Evolutionary conservation across 2,797 vertebrate genomes (phyloP), one percentile per base, ranked within the genome.

Genomic region (Neostethus bicornis): DNA sequence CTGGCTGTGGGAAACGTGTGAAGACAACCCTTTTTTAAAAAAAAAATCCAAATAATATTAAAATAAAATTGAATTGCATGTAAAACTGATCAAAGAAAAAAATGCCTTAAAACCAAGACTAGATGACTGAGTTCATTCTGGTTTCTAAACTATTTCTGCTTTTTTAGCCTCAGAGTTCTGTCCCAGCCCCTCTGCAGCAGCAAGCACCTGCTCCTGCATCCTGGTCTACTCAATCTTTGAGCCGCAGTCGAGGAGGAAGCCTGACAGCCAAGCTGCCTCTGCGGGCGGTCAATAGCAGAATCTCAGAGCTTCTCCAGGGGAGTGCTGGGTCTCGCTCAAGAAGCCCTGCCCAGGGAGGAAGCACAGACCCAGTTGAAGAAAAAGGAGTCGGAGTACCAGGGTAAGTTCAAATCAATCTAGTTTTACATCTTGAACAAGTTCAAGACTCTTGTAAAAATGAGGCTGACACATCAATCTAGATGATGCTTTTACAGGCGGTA

Each of bases 191-290:
- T 10, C 17, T 55, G 49, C 88, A 73, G 66, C 85, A 83, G 71
- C 88, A 84, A 68, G 79, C 39, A 51, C 80, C 85, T 3, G 56
- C 81, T 12, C 43, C 83, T 45, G 84, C 68, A 42, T 93, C 94
- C 60, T 99, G 96, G 96, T 98, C 97, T 24, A 99, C 96, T 0
- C 96, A 99, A 86, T 99, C 97, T 7, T 92, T 99, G 46, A 96
- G 96, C 79, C 93, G 96, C 60, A 96, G 80, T 82, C 90, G 93
- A 1, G 93, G 93, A 12, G 92, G 94, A 51, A 92, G 93, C 29
- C 90, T 96, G 48, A 90, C 91, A 29, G 94, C 95, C 59, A 98
- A 97, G 65, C 74, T 97, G 71, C 97, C 96, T 0, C 92, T 97
- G 7, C 88, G 96, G 31, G 97, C 95, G 0, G 95, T 96, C 48